phyloP scores from a whole-genome alignment of 2,888 invertebrate species.

The Antheraea assamensis region DNA sequence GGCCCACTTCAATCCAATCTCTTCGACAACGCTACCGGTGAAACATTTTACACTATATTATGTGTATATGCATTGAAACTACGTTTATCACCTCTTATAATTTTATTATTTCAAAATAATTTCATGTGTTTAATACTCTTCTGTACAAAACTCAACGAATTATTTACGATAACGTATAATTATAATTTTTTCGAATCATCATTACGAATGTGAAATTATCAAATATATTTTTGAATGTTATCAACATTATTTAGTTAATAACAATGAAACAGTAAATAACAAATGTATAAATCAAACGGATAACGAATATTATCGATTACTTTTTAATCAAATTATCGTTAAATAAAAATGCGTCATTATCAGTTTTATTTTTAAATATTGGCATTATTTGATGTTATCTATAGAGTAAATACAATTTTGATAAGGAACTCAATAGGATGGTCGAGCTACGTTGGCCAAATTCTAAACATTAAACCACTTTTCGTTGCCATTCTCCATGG shows the following conservation, averaged over 20 bases:
- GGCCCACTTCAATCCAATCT: slow-evolving; percentile 61
- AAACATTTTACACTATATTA: slow-evolving; percentile 33
- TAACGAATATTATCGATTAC: background rate
- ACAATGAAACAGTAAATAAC: background rate
- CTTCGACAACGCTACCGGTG: slow-evolving; percentile 40
- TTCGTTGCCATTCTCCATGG: too few relatives aligned
- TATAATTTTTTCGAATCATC: background rate
- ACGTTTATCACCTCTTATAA: background rate
- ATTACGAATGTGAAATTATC: background rate
- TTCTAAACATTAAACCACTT: background rate
- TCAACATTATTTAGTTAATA: background rate
- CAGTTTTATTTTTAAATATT: background rate
- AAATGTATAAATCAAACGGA: background rate
- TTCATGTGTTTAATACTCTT: background rate
- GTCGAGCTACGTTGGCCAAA: background rate
- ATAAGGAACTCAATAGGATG: background rate
- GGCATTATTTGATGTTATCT: background rate
- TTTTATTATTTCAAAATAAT: background rate
- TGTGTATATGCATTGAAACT: background rate
- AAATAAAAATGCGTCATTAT: background rate
- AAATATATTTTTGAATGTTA: background rate
- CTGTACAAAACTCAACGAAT: background rate
- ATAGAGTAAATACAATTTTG: background rate
- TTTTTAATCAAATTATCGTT: background rate
- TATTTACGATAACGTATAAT: background rate